Conservation (phyloP, 2,113 vertebrate genomes). For the Astatoreochromis straeleni region DNA sequence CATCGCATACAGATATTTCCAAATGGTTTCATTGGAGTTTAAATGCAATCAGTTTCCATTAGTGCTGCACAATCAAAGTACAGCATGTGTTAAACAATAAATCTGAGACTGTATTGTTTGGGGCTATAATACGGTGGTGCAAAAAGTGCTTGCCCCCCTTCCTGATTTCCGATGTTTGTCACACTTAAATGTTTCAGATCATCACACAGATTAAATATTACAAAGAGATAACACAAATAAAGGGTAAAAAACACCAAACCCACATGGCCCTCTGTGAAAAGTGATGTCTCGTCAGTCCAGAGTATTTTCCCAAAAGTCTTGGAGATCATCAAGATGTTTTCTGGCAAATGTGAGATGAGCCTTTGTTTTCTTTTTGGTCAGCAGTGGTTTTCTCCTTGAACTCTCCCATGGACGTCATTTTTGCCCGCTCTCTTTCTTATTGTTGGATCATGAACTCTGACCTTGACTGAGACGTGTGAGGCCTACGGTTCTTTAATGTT, state of each 20-base stretch:
- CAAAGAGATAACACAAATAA: neutral
- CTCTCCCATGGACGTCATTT: neutral
- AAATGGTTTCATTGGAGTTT: neutral
- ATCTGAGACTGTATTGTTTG: neutral
- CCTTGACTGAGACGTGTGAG: rapidly evolving
- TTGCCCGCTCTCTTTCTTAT: neutral
- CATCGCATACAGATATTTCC: neutral
- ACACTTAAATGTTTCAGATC: neutral
- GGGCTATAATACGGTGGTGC: neutral
- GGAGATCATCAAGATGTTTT: neutral
- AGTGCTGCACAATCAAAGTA: neutral
- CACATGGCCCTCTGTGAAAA: neutral
- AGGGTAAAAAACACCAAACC: neutral
- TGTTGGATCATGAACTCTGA: neutral
- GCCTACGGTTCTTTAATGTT: neutral
- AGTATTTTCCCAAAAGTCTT: neutral
- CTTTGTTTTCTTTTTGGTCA: neutral
- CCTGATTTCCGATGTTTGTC: neutral
- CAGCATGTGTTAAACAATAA: neutral
- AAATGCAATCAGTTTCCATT: neutral
- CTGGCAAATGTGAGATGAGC: neutral
- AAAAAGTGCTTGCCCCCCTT: neutral
- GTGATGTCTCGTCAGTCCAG: neutral
- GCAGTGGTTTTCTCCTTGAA: neutral
- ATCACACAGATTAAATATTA: neutral